phyloP scores from a whole-genome alignment of 2,888 invertebrate genomes.

The Yponomeuta evonymella region DNA sequence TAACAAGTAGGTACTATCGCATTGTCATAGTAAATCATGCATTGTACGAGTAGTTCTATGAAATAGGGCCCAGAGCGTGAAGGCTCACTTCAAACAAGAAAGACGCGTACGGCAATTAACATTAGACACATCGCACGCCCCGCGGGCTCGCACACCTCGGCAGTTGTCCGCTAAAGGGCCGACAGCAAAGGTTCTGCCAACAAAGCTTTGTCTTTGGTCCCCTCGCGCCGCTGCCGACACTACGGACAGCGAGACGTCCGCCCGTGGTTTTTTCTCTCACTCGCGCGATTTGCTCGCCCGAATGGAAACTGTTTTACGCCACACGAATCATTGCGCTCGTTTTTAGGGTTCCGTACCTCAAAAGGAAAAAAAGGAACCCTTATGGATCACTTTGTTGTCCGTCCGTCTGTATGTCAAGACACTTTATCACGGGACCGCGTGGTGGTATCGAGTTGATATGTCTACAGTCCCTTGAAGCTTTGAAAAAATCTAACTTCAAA shows the following conservation, averaged over 20 bases:
- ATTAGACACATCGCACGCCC: background rate
- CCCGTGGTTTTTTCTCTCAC: background rate
- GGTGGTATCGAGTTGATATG: too few relatives aligned
- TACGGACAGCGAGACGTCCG: background rate
- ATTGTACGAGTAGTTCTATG: too few relatives aligned
- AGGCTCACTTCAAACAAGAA: background rate
- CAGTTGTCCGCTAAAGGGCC: constrained; percentile 24
- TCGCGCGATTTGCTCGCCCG: background rate
- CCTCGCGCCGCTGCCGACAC: constrained; percentile 31
- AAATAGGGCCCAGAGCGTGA: background rate
- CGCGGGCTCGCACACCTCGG: background rate
- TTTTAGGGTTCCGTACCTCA: too few relatives aligned
- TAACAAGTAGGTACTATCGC: too few relatives aligned
- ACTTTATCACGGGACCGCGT: too few relatives aligned
- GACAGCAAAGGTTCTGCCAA: constrained; percentile 46
- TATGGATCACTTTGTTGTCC: too few relatives aligned
- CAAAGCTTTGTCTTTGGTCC: constrained; percentile 48
- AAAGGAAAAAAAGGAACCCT: too few relatives aligned
- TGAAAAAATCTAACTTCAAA: too few relatives aligned
- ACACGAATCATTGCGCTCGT: too few relatives aligned
- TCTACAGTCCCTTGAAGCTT: too few relatives aligned
- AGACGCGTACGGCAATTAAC: background rate
- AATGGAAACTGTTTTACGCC: background rate
- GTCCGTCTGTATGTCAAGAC: too few relatives aligned
- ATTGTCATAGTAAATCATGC: too few relatives aligned